phyloP scores from a whole-genome alignment of 2,888 invertebrate species.

The Troides oblongomaculatus region DNA sequence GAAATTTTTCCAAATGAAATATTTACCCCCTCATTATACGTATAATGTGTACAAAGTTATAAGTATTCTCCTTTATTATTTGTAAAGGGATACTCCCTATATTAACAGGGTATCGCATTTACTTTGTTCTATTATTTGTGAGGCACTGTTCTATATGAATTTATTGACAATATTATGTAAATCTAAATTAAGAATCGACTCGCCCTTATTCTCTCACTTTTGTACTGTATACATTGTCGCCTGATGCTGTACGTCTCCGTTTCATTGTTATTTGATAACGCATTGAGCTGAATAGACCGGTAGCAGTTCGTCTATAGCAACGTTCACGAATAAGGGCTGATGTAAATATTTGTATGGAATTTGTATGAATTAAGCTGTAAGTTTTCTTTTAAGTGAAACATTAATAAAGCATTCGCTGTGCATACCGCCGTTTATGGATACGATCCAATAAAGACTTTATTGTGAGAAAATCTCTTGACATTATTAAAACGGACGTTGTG shows the following conservation, averaged over 20 bases:
- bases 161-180: slow-evolving; percentile 65
- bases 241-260: slow-evolving; percentile 4
- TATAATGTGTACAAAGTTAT: slow-evolving; percentile 45
- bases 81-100: slow-evolving; percentile 43
- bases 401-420: slow-evolving; percentile 65
- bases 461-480: slow-evolving; percentile 70
- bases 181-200: slow-evolving; percentile 37
- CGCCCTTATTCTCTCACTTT: slow-evolving; percentile 51
- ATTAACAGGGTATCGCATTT: slow-evolving; percentile 63
- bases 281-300: slow-evolving; percentile 16
- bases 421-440: slow-evolving; percentile 77
- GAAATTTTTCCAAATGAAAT: slow-evolving; percentile 15
- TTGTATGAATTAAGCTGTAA: slow-evolving; percentile 46
- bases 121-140: slow-evolving; percentile 39
- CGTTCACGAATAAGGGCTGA: slow-evolving; percentile 55
- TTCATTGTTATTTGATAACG: slow-evolving; percentile 25
- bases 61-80: slow-evolving; percentile 35
- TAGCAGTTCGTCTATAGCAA: neutral
- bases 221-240: slow-evolving; percentile 6
- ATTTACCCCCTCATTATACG: slow-evolving; percentile 41
- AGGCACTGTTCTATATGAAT: slow-evolving; percentile 51
- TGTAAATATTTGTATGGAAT: slow-evolving; percentile 68
- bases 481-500: slow-evolving; percentile 74
- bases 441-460: slow-evolving; percentile 77
- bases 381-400: slow-evolving; percentile 49